phyloP scores from a whole-genome alignment of 2,113 vertebrate species.

The Ctenomys sociabilis region DNA sequence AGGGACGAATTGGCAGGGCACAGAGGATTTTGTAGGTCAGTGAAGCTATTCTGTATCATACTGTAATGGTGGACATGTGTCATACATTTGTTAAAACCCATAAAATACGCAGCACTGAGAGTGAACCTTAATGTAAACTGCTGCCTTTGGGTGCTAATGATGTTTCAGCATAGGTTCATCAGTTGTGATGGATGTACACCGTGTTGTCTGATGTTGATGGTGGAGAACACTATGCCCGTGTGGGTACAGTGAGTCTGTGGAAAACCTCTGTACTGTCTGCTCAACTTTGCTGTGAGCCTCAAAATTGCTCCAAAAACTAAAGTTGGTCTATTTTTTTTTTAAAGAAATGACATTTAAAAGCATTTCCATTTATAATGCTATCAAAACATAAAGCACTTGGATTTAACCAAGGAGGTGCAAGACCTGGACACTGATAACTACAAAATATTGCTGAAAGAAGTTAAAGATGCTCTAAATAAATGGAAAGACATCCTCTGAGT shows the following conservation, averaged over 20 bases:
- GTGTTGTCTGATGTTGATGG: background rate
- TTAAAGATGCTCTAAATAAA: slow-evolving; percentile 43
- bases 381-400: slow-evolving; percentile 22
- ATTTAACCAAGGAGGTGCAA: slow-evolving; percentile 3
- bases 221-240: background rate
- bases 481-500: background rate
- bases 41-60: background rate
- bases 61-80: background rate
- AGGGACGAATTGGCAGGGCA: background rate
- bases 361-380: slow-evolving; percentile 15
- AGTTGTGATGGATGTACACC: background rate
- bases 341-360: slow-evolving; percentile 49
- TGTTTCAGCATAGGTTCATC: background rate
- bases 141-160: background rate
- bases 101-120: background rate
- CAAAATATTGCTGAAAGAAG: slow-evolving; percentile 33
- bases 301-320: background rate
- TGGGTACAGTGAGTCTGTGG: background rate
- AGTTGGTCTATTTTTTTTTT: background rate
- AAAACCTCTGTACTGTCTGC: background rate
- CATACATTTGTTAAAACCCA: background rate
- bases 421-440: background rate
- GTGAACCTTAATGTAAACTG: background rate
- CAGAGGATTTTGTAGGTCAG: background rate
- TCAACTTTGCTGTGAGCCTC: background rate